phyloP scores from a whole-genome alignment of 2,797 vertebrate genomes.

The Schizopygopsis pylzovi region DNA sequence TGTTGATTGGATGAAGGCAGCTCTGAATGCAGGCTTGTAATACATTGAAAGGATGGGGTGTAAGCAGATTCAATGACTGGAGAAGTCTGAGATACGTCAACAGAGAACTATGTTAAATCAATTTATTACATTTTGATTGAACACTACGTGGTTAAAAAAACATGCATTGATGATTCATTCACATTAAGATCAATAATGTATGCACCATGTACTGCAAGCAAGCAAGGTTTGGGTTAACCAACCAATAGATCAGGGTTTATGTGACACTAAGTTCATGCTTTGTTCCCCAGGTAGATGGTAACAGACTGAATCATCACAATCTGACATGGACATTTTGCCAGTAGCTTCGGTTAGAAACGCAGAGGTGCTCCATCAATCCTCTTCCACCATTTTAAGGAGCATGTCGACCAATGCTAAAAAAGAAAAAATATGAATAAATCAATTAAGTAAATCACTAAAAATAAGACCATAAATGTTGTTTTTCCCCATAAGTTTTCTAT shows the following conservation, averaged over 20 bases:
- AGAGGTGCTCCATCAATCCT: constrained; percentile 38
- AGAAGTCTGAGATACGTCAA: background rate
- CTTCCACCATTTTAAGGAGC: constrained; percentile 69
- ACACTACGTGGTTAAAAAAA: background rate
- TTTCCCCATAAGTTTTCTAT: background rate
- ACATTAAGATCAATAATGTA: background rate
- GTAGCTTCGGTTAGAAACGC: background rate
- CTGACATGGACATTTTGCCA: background rate
- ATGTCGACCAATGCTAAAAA: constrained; percentile 74
- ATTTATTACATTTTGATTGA: background rate
- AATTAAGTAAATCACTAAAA: background rate
- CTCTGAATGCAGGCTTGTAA: too few relatives aligned
- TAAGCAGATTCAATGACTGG: background rate
- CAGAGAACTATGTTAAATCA: too few relatives aligned
- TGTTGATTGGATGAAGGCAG: too few relatives aligned
- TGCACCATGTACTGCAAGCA: background rate
- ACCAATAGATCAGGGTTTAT: background rate
- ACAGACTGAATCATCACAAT: background rate
- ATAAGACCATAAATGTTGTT: background rate
- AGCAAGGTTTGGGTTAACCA: background rate
- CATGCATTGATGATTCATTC: background rate
- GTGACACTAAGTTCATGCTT: background rate
- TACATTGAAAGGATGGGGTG: background rate
- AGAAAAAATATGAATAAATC: constrained; percentile 20
- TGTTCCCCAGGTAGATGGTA: background rate